Base-by-base conservation (phyloP, 2,888 invertebrate species). In the Clitarchus hookeri region DNA sequence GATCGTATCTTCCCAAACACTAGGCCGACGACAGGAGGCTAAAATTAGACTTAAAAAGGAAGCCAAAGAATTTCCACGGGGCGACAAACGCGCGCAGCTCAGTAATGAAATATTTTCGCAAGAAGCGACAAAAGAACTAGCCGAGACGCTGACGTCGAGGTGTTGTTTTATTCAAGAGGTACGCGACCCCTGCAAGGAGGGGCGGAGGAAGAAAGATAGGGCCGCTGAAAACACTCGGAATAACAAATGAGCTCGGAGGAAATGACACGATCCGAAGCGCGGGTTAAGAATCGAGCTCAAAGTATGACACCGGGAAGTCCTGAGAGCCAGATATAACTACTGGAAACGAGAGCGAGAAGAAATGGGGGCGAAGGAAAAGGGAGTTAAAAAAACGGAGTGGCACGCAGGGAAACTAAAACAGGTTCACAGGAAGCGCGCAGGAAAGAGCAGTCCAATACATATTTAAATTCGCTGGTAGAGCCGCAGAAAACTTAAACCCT, bases 161-260 rank as follows among this genome's bases (percentile, higher is more conserved):
- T n/a, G 65, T 65, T 65, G n/a, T n/a, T 11, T 65, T 65, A 65
- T 65, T 65, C 65, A 65, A n/a, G 6, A 65, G 65, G 65, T 3
- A 65, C 65, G 6, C 65, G 65, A 23, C 11, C 2, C 23, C 2
- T 2, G 65, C n/a, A 3, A n/a, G 65, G 65, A 19, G 65, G 6
- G 65, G n/a, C 0, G 23, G 65, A 19, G 6, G 65, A 65, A 65
- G 65, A 65, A 65, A 65, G 65, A 65, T 65, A 23, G 65, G 8
- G 65, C 65, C 65, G 65, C 65, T 65, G 65, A 65, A 65, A 65
- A 65, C 65, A 65, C 65, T 65, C 65, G 65, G 65, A 65, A 65
- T 65, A 65, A 65, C 65, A 65, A 65, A 65, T 65, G 65, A 65
- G 65, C 65, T 48, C 65, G 8, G n/a, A 65, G 65, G 65, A 65